Evolutionary conservation across 2,113 vertebrate genomes (phyloP).

Genomic region (Alexandromys fortis): DNA sequence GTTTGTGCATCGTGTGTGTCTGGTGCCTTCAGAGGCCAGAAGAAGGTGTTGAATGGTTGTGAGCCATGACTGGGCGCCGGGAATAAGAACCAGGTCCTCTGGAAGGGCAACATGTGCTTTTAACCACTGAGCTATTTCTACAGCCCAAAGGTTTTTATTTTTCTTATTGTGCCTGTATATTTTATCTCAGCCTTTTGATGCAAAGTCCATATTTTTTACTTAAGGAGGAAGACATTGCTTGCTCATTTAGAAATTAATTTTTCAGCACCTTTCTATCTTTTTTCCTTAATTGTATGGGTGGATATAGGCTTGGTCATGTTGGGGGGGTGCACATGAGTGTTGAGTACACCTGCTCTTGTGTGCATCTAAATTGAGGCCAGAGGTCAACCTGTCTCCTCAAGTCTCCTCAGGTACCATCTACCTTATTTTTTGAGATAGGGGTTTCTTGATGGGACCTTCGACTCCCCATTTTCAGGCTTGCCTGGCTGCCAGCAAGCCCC

Average conservation of each 20-base stretch:
- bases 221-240: not conserved
- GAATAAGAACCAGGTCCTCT: not conserved
- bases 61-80: not conserved
- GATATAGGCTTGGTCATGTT: not conserved
- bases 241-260: not conserved
- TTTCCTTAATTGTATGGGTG: not conserved
- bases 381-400: not conserved
- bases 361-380: not conserved
- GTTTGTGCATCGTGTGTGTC: not conserved
- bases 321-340: not conserved
- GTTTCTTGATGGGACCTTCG: not conserved
- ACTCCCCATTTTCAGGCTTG: not conserved
- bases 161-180: not conserved
- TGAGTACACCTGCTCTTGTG: too few relatives aligned
- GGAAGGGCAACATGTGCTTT: too few relatives aligned
- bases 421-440: not conserved
- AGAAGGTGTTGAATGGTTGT: too few relatives aligned
- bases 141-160: not conserved
- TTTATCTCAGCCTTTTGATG: conserved; percentile 44
- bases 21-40: not conserved
- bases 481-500: not conserved
- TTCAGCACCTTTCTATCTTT: not conserved
- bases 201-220: conserved; percentile 45
- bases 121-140: not conserved
- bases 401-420: not conserved